phyloP scores from a whole-genome alignment of 2,888 invertebrate species.

The Netelia virgata region DNA sequence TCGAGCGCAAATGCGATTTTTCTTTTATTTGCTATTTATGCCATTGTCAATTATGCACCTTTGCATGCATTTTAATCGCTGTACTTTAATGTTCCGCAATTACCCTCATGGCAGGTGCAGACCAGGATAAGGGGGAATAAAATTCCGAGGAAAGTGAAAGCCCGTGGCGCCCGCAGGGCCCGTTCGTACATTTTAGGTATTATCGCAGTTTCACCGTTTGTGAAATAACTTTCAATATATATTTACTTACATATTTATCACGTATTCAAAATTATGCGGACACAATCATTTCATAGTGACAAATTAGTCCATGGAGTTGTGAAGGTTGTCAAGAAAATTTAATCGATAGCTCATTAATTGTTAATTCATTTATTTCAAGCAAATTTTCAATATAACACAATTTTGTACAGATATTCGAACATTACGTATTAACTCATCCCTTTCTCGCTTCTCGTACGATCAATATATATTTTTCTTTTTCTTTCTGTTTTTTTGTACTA shows the following conservation, averaged over 20 bases:
- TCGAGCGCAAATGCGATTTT: neutral
- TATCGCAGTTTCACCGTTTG: conserved; percentile 16
- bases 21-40: neutral
- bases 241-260: neutral
- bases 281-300: neutral
- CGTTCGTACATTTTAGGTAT: conserved; percentile 21
- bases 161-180: conserved; percentile 43
- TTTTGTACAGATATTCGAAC: neutral
- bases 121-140: conserved; percentile 30
- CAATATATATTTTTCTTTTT: conserved; percentile 4
- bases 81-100: neutral
- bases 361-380: too few species aligned
- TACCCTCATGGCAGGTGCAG: conserved; percentile 35
- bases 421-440: neutral
- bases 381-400: too few species aligned
- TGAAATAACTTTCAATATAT: conserved; percentile 12
- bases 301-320: neutral
- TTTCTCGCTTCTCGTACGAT: neutral
- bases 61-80: neutral
- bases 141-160: conserved; percentile 54
- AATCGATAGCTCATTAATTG: too few species aligned
- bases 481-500: neutral
- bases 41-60: neutral
- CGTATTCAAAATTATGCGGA: neutral
- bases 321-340: too few species aligned